phyloP scores from a whole-genome alignment of 2,888 invertebrate species.

The Caenorhabditis becei region DNA sequence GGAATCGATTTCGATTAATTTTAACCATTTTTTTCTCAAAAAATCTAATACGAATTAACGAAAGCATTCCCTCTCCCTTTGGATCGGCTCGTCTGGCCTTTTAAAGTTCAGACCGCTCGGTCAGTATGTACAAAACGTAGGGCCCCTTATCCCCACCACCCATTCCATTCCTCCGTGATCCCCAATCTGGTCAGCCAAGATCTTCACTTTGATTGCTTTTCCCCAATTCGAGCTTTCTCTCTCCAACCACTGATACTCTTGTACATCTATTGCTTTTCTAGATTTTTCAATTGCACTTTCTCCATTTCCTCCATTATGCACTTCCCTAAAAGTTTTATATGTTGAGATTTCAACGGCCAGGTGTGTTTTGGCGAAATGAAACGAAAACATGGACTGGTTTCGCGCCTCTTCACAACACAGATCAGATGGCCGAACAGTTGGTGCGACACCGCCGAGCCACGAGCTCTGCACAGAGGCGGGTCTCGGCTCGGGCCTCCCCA shows the following conservation, averaged over 20 bases:
- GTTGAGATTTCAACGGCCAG: conserved; percentile 44
- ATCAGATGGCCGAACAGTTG: conserved; percentile 59
- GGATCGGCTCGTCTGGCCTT: conserved; percentile 26
- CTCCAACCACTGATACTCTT: conserved; percentile 23
- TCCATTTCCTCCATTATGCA: conserved; percentile 23
- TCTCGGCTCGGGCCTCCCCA: conserved; percentile 2
- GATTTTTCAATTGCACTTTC: neutral
- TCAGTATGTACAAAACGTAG: conserved; percentile 50
- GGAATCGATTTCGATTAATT: conserved; percentile 60
- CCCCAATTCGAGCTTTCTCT: conserved; percentile 40
- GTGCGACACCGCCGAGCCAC: conserved; percentile 29
- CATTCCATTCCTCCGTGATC: conserved; percentile 6
- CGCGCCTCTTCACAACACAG: conserved; percentile 15
- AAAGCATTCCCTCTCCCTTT: conserved; percentile 41
- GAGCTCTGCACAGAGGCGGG: conserved; percentile 31
- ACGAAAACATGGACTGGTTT: conserved; percentile 40
- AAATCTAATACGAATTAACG: conserved; percentile 58
- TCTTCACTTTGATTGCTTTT: conserved; percentile 30
- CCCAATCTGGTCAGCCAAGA: conserved; percentile 47
- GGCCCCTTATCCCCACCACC: neutral
- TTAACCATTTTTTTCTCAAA: conserved; percentile 50
- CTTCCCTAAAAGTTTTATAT: conserved; percentile 44
- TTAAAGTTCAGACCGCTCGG: conserved; percentile 24
- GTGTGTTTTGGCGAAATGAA: conserved; percentile 54
- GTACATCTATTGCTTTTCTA: conserved; percentile 34